Evolutionary conservation across 2,888 invertebrate species (phyloP).

Genomic region (Herminia tarsipennalis): DNA sequence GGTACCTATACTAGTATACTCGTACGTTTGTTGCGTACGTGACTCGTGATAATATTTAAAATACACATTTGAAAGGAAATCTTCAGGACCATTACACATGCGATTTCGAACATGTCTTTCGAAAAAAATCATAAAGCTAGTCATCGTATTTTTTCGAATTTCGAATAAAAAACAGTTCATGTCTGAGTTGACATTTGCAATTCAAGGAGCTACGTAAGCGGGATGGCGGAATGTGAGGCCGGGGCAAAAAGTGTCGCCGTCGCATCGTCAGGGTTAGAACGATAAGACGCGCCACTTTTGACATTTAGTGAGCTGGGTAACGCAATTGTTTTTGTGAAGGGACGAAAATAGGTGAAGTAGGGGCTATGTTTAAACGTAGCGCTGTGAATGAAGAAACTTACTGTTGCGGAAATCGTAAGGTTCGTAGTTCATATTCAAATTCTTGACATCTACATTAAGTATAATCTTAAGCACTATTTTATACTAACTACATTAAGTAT

Average conservation of each 20-base stretch:
- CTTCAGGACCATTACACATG: neutral
- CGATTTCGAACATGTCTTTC: neutral
- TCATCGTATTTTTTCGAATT: slow-evolving; percentile 11
- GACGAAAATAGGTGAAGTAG: slow-evolving; percentile 8
- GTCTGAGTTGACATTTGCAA: slow-evolving; percentile 63
- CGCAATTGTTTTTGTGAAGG: slow-evolving; percentile 34
- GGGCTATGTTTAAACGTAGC: neutral
- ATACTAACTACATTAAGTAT: no score
- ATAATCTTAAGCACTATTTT: no score
- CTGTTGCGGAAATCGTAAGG: neutral
- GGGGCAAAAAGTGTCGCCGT: slow-evolving; percentile 44
- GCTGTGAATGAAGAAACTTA: neutral
- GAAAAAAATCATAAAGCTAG: neutral
- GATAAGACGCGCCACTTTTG: slow-evolving; percentile 37
- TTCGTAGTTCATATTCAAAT: no score
- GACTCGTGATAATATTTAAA: neutral
- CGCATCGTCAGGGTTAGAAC: slow-evolving; percentile 30
- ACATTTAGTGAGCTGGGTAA: slow-evolving; percentile 39
- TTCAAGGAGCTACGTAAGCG: slow-evolving; percentile 56
- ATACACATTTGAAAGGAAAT: neutral
- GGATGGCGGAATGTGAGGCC: slow-evolving; percentile 30
- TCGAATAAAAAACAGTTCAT: slow-evolving; percentile 38
- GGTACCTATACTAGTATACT: neutral
- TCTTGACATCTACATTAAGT: no score
- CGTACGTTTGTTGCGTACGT: slow-evolving; percentile 2